phyloP scores from a whole-genome alignment of 2,797 vertebrate species.

The Microtus californicus region DNA sequence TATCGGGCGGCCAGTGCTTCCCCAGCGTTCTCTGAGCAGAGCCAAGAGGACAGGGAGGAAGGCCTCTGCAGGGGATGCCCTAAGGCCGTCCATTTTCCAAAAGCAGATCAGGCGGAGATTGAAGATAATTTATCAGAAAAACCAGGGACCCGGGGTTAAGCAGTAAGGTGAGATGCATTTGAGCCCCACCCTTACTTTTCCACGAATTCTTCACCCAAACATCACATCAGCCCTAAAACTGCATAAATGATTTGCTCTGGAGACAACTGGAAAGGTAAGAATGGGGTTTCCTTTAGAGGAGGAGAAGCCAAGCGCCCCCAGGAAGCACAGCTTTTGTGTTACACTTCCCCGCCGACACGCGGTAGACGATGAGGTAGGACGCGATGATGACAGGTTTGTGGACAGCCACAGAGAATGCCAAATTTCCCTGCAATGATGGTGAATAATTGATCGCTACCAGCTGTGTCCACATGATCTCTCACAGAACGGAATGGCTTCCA shows the following conservation, averaged over 20 bases:
- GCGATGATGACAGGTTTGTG: conserved; percentile 85
- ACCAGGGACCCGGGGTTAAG: background rate
- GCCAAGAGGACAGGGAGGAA: background rate
- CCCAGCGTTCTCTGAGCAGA: background rate
- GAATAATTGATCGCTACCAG: conserved; percentile 88
- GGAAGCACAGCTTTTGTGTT: conserved; percentile 69
- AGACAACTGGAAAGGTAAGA: conserved; percentile 79
- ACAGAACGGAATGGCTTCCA: conserved; percentile 81
- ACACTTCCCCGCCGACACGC: conserved; percentile 75
- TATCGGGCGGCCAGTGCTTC: background rate
- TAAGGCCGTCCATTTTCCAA: background rate
- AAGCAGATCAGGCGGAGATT: background rate
- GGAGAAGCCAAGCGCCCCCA: conserved; percentile 69
- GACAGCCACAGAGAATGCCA: conserved; percentile 84
- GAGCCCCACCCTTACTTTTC: conserved; percentile 1
- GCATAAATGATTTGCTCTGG: conserved; percentile 72
- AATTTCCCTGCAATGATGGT: conserved; percentile 85
- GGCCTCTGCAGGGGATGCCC: background rate
- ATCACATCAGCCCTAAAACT: conserved; percentile 65
- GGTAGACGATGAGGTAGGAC: conserved; percentile 83
- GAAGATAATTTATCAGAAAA: background rate
- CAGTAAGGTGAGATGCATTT: background rate
- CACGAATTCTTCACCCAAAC: conserved; percentile 58
- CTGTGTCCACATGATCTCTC: conserved; percentile 87
- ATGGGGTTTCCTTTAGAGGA: conserved; percentile 66